Evolutionary conservation across 2,797 vertebrate genomes (phyloP), one percentile per base, ranked within the genome.

Genomic region (Psittacula echo): DNA sequence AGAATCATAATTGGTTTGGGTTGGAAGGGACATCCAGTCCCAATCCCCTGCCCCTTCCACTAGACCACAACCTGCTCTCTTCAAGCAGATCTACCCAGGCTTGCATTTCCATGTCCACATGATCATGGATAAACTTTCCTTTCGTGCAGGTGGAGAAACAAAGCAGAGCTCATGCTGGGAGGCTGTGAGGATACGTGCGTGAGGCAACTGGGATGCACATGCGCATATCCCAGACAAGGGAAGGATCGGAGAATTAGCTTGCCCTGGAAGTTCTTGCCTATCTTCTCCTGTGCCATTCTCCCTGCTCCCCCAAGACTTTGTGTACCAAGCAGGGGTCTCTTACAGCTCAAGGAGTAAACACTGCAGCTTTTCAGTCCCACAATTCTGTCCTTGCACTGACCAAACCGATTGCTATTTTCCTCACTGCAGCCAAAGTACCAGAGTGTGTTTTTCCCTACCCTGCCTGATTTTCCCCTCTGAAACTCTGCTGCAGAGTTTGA

Each of bases 251-350:
- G 27, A 66, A 61, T 26, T n/a, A 37, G 11, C 26, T 73, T 65
- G 30, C 32, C 20, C 21, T 32, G n/a, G 17, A 75, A 81, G 37
- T 18, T 54, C 45, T 79, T 37, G 34, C 32, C 12, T 60, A 7
- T 32, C 26, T 74, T 68, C 56, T 44, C 44, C 50, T 14, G 4
- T 30, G 58, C 14, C 34, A 26, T n/a, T 24, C 34, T 61, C 32
- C 32, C 34, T 16, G 22, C 27, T 48, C 13, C 37, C 37, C 62
- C 0, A 0, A 41, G 24, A 27, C n/a, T 19, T 21, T 1, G 0
- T 6, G 19, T 30, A 21, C 20, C n/a, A 53, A 27, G 37, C 37
- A 41, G 30, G 29, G 24, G 30, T 42, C 68, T 45, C 22, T 50
- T 53, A 34, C 41, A 62, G 12, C 37, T 61, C 56, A 75, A 41